Percentiles rank a stretch among this genome's conserved stretches.
phyloP scores from a whole-genome alignment of 2,113 vertebrate species.

The Struthio camelus region DNA sequence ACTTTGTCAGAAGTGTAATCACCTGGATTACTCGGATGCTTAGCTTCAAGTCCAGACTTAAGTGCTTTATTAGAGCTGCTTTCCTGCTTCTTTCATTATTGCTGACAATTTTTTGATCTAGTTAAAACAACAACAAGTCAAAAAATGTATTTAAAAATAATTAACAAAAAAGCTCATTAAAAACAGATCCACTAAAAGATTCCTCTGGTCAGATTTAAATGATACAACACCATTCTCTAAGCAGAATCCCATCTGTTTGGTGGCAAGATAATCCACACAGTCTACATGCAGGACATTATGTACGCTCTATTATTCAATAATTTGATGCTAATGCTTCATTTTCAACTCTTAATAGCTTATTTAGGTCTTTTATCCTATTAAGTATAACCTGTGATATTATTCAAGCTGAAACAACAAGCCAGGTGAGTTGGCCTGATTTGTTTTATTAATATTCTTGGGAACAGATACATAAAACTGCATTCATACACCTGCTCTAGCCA shows the following conservation, averaged over 20 bases:
- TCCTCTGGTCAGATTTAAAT: neutral
- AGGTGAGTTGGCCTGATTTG: neutral
- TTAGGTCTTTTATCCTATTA: neutral
- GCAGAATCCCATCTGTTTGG: neutral
- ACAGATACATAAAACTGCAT: neutral
- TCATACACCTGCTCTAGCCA: neutral
- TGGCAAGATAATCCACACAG: neutral
- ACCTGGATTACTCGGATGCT: neutral
- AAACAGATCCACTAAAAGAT: neutral
- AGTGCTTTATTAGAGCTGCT: neutral
- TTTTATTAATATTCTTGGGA: neutral
- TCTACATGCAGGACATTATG: neutral
- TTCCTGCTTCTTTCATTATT: neutral
- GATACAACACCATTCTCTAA: neutral
- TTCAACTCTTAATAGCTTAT: neutral
- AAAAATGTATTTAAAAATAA: constrained; percentile 1
- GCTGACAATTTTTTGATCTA: neutral
- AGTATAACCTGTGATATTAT: neutral
- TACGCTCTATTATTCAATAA: neutral
- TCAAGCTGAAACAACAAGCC: neutral
- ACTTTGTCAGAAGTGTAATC: neutral
- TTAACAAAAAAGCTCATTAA: neutral
- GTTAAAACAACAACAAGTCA: neutral
- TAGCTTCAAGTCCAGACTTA: neutral
- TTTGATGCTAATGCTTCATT: neutral